Base-by-base conservation (phyloP, 92 coral and sea anemone genomes). In the Zoanthus gigantus region DNA sequence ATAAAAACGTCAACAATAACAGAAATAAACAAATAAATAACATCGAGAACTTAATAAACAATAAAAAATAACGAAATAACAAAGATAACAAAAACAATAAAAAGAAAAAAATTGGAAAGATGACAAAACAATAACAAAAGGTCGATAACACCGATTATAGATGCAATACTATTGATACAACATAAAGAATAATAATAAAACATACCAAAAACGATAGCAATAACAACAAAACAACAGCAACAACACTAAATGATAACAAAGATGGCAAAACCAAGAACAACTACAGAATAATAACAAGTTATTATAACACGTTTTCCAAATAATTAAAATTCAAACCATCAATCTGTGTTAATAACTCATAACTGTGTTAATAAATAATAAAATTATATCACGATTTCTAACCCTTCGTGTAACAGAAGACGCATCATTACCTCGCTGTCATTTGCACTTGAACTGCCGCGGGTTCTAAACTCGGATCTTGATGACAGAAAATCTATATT, bases 401-500 rank as follows among this genome's bases (percentile, higher is more conserved):
- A 52, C 45, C 30, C n/a, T n/a, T 16, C 28, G 42, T 34, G 42
- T 34, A 34, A 1, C 3, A 34, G 42, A 34, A 34, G 42, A 34
- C 42, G 9, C 69, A 4, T 44, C 74, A 88, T 83, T 78, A 95
- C 98, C 94, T 95, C 96, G 9, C 90, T 67, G n/a, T 91, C 90
- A 37, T 85, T 78, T 44, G 96, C 94, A 84, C 94, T 87, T 11
- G 98, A 90, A 29, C 92, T 94, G 75, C 99, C 99, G 31, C 99
- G 91, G 67, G 96, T 94, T 83, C 90, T 90, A 67, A 92, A 87
- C 29, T 92, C 94, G 71, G 98, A 91, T 82, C 93, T 95, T 28
- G 98, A 87, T 10, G 99, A 90, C 83, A 97, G 82, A 65, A 97
- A 95, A 77, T 95, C 98, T 78, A 95, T 71, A 71, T 97, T 95